Evolutionary conservation across 2,888 invertebrate genomes (phyloP).

Genomic region (Cantharis lateralis): DNA sequence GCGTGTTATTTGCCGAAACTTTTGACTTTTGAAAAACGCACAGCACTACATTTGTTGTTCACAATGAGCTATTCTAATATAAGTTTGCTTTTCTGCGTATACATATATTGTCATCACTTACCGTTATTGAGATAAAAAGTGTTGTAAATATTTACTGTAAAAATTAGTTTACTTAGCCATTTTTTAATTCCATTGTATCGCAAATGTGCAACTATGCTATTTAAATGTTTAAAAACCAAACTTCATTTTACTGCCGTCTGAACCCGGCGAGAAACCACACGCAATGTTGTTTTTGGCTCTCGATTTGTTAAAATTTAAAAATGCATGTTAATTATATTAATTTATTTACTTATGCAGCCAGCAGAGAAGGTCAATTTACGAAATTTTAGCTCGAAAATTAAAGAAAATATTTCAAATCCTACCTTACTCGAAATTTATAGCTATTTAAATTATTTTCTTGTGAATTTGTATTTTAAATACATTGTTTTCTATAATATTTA

Average conservation of each 20-base stretch:
- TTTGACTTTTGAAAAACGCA: background rate
- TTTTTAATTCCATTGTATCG: slow-evolving; percentile 4
- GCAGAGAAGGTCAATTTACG: background rate
- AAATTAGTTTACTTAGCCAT: slow-evolving; percentile 2
- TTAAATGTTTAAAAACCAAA: background rate
- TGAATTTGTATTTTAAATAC: background rate
- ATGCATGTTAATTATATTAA: background rate
- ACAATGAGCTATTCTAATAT: background rate
- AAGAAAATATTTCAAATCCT: background rate
- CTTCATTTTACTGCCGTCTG: background rate
- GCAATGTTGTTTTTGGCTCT: background rate
- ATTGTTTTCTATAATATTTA: background rate
- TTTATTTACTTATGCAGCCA: background rate
- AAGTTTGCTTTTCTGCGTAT: background rate
- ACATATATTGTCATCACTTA: background rate
- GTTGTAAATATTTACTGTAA: slow-evolving; percentile 10
- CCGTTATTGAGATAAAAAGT: slow-evolving; percentile 6
- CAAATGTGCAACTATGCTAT: background rate
- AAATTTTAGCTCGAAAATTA: background rate
- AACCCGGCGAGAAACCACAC: background rate
- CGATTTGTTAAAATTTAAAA: background rate
- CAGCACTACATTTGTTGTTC: background rate
- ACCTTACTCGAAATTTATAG: background rate
- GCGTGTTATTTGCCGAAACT: background rate
- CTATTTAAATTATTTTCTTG: background rate